A percentile compares a stretch with the other conserved stretches of the same genome.
phyloP scores from a whole-genome alignment of 2,113 vertebrate genomes.

The Leuciscus idus region DNA sequence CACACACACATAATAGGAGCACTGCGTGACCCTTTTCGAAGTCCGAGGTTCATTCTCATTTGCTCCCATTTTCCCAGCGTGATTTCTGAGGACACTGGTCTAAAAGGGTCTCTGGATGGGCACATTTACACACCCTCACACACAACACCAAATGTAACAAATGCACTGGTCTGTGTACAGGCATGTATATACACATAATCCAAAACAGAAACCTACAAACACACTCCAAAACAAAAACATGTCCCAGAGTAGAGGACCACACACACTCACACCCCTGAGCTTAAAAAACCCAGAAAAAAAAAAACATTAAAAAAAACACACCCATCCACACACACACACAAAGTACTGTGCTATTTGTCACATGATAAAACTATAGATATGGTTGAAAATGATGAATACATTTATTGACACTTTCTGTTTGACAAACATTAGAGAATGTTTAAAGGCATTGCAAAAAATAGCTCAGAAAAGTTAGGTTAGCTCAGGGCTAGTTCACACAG shows the following conservation, averaged over 20 bases:
- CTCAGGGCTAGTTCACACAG: too few relatives aligned
- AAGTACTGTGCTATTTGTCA: not conserved
- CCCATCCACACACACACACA: not conserved
- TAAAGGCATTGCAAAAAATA: not conserved
- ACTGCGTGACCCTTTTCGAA: constrained; percentile 55
- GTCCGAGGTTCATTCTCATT: constrained; percentile 66
- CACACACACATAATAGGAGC: constrained; percentile 48
- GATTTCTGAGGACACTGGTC: constrained; percentile 68
- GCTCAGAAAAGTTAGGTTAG: too few relatives aligned
- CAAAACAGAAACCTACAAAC: constrained; percentile 46
- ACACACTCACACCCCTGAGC: constrained; percentile 48
- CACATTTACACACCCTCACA: constrained; percentile 23
- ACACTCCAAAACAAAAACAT: constrained; percentile 42
- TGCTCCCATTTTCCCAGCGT: constrained; percentile 76
- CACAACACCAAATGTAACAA: not conserved
- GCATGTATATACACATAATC: constrained; percentile 28
- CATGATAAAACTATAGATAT: not conserved
- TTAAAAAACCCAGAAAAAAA: not conserved
- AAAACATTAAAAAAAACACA: not conserved
- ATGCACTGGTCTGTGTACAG: constrained; percentile 10
- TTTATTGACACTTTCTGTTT: not conserved
- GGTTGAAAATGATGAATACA: not conserved
- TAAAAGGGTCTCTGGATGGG: constrained; percentile 62
- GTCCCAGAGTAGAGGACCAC: constrained; percentile 31
- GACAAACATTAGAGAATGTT: not conserved